Base-by-base conservation (phyloP, 2,888 invertebrate genomes). In the Agrotis exclamationis region DNA sequence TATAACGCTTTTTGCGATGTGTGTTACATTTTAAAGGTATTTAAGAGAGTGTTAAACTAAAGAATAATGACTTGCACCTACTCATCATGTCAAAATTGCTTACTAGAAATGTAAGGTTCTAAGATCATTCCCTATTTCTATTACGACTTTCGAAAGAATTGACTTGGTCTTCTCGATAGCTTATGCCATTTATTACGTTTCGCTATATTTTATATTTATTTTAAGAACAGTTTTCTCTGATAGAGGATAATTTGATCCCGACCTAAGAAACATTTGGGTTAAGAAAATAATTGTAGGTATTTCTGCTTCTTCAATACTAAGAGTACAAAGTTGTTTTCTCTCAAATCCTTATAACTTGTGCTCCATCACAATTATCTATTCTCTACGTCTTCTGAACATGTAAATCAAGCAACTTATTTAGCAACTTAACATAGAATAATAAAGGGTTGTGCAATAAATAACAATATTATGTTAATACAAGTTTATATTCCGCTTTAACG, bases 381-480 rank as follows among this genome's bases (percentile, higher is more conserved):
- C 53, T 57, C 39, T 44, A 22, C 48, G 18, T 63, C 63, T 59
- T 63, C 50, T 63, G 62, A 70, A 73, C 54, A 85, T 85, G 79
- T 71, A 79, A 84, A 81, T 74, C 60, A 79, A 83, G 84, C 67
- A 85, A 81, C 76, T 76, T 79, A 85, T 80, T 85, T 82, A 84
- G 85, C 83, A 84, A 80, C 79, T 83, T 85, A 83, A 76, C 80
- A 87, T 86, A 86, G 84, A 89, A 90, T 88, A 90, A 87, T 87
- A 91, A 88, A 87, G 86, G 87, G 86, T 88, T 87, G 85, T 84
- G 87, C 88, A 90, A 93, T 92, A 94, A 94, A 94, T 93, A 93
- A 93, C 90, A 90, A 89, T 92, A 94, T 94, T 95, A 95, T 94
- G 93, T 90, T 92, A 93, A 94, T 93, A 88, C 83, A 85, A 87